Evolutionary conservation across 2,797 vertebrate species (phyloP).

Genomic region (Spinus olivaceus): DNA sequence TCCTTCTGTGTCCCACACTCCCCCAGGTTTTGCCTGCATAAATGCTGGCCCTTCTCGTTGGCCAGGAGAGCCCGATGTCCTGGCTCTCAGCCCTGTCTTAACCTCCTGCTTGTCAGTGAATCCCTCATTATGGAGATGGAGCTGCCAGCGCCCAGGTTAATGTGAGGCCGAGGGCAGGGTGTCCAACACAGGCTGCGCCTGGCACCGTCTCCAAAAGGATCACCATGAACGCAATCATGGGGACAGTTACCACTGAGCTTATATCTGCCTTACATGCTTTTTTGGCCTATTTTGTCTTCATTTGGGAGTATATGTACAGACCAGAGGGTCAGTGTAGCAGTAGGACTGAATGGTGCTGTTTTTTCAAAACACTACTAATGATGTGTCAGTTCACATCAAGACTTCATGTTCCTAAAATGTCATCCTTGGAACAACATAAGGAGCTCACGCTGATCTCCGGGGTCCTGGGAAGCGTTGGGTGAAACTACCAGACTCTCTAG

Average conservation of each 20-base stretch:
- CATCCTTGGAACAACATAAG: neutral
- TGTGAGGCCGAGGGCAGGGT: neutral
- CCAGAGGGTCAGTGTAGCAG: too few species aligned
- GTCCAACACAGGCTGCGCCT: accelerated
- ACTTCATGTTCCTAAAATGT: neutral
- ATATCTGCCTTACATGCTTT: neutral
- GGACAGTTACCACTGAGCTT: neutral
- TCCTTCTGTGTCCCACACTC: neutral
- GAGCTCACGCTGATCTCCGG: accelerated
- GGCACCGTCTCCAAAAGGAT: accelerated
- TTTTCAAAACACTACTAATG: neutral
- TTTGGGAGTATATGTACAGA: neutral
- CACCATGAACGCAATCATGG: accelerated
- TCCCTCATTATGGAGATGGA: too few species aligned
- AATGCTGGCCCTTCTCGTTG: too few species aligned
- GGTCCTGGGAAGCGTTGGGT: neutral
- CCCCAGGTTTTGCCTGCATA: too few species aligned
- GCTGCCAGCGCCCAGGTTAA: accelerated
- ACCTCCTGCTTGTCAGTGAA: neutral
- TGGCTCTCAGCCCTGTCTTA: neutral
- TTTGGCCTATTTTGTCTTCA: neutral
- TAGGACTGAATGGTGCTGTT: neutral
- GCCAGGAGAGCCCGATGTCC: neutral
- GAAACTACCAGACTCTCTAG: neutral
- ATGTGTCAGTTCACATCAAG: neutral